Evolutionary conservation across 2,888 invertebrate genomes (phyloP).

Genomic region (Mamestra brassicae): DNA sequence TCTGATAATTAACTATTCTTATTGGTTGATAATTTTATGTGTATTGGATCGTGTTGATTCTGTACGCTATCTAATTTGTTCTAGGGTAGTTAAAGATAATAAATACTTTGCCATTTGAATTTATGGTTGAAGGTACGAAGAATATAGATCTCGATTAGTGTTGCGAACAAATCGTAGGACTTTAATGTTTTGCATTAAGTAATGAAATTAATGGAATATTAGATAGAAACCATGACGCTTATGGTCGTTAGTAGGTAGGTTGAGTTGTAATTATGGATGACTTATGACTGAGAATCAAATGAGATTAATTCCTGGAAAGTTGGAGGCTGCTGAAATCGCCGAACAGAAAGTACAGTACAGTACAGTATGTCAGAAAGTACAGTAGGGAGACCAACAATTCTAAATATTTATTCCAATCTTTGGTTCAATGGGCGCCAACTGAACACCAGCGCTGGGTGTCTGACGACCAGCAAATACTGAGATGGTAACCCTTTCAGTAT

Average conservation of each 20-base stretch:
- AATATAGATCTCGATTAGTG: conserved; percentile 10
- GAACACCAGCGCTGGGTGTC: too few relatives aligned
- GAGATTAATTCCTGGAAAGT: conserved; percentile 1
- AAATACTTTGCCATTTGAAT: conserved; percentile 23
- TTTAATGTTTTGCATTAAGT: conserved; percentile 21
- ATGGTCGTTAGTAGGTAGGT: background rate
- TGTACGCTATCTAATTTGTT: conserved; percentile 46
- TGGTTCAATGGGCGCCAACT: too few relatives aligned
- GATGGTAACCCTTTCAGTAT: too few relatives aligned
- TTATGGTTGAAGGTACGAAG: conserved; percentile 9
- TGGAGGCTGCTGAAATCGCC: background rate
- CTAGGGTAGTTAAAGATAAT: conserved; percentile 24
- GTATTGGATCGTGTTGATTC: conserved; percentile 30
- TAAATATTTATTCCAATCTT: background rate
- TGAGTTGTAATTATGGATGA: conserved; percentile 11
- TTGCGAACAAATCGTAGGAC: conserved; percentile 20
- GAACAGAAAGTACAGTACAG: too few relatives aligned
- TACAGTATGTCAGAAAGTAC: too few relatives aligned
- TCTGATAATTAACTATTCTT: conserved; percentile 31
- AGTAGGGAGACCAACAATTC: background rate
- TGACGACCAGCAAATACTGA: background rate
- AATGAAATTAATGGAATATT: conserved; percentile 8
- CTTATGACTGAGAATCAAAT: conserved; percentile 9
- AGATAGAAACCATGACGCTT: background rate
- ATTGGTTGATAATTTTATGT: conserved; percentile 32